A percentile compares a stretch with the other conserved stretches of the same genome.
Conservation (phyloP, 2,888 invertebrate genomes). For the Pristionchus exspectatus region DNA sequence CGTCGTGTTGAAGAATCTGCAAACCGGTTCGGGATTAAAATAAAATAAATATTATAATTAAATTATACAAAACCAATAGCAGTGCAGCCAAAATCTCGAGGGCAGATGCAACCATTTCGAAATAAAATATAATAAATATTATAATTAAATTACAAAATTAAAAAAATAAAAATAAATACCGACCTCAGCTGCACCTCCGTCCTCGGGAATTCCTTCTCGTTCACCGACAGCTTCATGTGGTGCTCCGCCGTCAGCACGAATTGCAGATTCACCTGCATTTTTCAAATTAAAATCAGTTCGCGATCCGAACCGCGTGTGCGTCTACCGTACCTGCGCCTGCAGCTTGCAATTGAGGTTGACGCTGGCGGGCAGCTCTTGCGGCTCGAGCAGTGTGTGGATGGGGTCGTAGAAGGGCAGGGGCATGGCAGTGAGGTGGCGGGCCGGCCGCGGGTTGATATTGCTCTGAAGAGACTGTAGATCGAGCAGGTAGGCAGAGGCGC, state of each 20-base stretch:
- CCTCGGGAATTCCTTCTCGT: slow-evolving; percentile 10
- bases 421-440: slow-evolving; percentile 56
- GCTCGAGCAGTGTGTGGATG: slow-evolving; percentile 57
- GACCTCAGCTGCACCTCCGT: slow-evolving; percentile 51
- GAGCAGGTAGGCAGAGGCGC: not conserved
- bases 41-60: not conserved
- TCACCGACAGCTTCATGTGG: not conserved
- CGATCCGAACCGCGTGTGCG: not conserved
- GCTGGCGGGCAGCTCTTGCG: slow-evolving; percentile 62
- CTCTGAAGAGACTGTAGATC: not conserved
- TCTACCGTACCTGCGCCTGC: slow-evolving; percentile 21
- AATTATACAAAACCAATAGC: too few species aligned
- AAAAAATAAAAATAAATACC: not conserved
- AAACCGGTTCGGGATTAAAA: not conserved
- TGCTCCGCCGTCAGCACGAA: slow-evolving; percentile 12
- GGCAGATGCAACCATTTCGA: too few species aligned
- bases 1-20: slow-evolving; percentile 64
- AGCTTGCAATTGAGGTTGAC: slow-evolving; percentile 50
- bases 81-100: not conserved
- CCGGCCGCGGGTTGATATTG: slow-evolving; percentile 35
- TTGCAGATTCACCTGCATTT: slow-evolving; percentile 2
- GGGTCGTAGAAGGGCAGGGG: slow-evolving; percentile 69
- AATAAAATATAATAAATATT: too few species aligned
- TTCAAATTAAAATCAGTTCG: not conserved
- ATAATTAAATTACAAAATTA: not conserved